Conservation (phyloP, 2,888 invertebrate genomes). For the Cremastinae sp. region DNA sequence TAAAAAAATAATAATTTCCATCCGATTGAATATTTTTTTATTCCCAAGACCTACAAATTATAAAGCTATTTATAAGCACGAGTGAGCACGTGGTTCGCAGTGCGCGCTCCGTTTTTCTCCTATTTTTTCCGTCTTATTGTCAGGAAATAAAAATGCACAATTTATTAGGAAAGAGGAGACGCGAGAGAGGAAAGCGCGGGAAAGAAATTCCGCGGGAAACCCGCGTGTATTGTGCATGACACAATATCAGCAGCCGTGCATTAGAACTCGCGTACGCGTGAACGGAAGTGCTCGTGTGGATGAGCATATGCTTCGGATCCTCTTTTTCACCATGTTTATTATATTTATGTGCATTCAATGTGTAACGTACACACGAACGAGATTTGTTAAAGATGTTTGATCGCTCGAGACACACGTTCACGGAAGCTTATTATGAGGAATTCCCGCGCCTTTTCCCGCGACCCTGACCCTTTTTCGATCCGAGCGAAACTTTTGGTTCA, state of each 20-base stretch:
- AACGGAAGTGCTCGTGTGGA: slow-evolving; percentile 52
- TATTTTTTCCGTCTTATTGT: slow-evolving; percentile 26
- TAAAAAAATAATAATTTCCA: too few species aligned
- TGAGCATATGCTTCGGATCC: slow-evolving; percentile 24
- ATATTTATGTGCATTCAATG: neutral
- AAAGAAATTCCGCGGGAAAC: slow-evolving; percentile 49
- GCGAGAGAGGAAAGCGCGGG: slow-evolving; percentile 47
- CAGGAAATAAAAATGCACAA: slow-evolving; percentile 32
- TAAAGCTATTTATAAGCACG: slow-evolving; percentile 31
- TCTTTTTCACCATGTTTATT: neutral
- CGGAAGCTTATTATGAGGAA: slow-evolving; percentile 8
- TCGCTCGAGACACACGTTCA: slow-evolving; percentile 32
- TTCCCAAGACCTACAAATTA: slow-evolving; percentile 57
- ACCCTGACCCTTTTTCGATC: slow-evolving; percentile 12
- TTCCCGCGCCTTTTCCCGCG: neutral
- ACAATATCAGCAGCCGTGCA: neutral
- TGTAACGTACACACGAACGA: neutral
- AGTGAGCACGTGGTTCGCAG: slow-evolving; percentile 29
- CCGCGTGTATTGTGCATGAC: slow-evolving; percentile 13
- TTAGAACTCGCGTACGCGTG: slow-evolving; percentile 14
- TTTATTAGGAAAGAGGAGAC: slow-evolving; percentile 47
- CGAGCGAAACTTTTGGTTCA: neutral
- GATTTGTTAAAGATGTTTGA: slow-evolving; percentile 38
- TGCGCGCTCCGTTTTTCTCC: neutral
- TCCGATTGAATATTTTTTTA: neutral